Evolutionary conservation across 2,113 vertebrate species (phyloP).

Genomic region (Chiloscyllium plagiosum): DNA sequence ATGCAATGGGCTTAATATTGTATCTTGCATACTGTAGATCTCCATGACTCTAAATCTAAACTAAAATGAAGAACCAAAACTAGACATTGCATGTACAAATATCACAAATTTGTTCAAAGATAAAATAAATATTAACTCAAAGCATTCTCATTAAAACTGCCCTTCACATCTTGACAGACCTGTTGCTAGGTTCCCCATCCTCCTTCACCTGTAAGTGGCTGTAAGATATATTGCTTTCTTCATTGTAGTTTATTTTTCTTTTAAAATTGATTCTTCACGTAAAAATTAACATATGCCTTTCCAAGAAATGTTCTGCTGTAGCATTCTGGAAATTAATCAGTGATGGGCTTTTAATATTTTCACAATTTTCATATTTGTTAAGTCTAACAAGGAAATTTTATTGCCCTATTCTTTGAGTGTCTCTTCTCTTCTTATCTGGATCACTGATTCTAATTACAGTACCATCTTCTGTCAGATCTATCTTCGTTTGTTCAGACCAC

Average conservation of each 20-base stretch:
- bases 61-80: neutral
- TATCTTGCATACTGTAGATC: too few relatives aligned
- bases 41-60: too few relatives aligned
- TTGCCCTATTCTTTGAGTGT: neutral
- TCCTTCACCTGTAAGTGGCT: neutral
- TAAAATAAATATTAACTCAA: neutral
- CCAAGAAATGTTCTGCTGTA: neutral
- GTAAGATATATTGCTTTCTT: neutral
- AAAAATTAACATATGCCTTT: neutral
- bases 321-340: too few relatives aligned
- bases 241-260: neutral
- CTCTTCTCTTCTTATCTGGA: slow-evolving; percentile 15
- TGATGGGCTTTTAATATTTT: neutral
- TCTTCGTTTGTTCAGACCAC: slow-evolving; percentile 3
- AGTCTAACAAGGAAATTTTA: neutral
- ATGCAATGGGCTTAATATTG: too few relatives aligned
- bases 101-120: neutral
- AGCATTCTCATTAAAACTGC: neutral
- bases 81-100: neutral
- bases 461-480: slow-evolving; percentile 6
- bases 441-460: slow-evolving; percentile 35
- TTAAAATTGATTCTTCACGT: neutral
- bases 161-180: neutral
- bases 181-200: neutral
- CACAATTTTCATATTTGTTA: neutral